Base-by-base conservation (phyloP, 1,140 invertebrate genomes). In the Hermetia illucens region DNA sequence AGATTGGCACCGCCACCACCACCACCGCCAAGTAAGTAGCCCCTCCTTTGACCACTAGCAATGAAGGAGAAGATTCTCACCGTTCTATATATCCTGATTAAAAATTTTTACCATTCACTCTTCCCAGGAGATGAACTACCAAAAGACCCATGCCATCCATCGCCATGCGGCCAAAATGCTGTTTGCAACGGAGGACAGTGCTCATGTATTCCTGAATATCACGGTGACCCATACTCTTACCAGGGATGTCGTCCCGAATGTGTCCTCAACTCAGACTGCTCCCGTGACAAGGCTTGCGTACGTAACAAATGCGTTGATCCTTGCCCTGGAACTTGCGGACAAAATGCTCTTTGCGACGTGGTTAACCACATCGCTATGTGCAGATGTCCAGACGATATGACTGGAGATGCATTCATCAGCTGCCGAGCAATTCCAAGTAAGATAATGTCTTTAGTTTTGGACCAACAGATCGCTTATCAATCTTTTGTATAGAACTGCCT, bases 271-370 rank as follows among this genome's bases (percentile, higher is more conserved):
- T 73, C 80, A 5, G 84, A 90, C 46, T 88, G 85, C 47, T 68
- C 75, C 38, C 63, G 71, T 15, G 72, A 71, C 33, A 75, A 70
- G 45, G 78, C 82, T 4, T 89, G 84, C 49, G 64, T 82, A 20
- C 81, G 81, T 50, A 80, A 85, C 46, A 86, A 87, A 63, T 89
- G 84, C 48, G 61, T 73, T 16, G 75, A 86, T 62, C 82, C 82
- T 6, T 88, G 84, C 42, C 70, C 74, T 15, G 79, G 75, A 38
- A 75, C 74, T 2, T 89, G 85, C 58, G 84, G 82, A 2, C 54
- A 73, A 22, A 82, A 81, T 58, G 78, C 84, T 0, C 68, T 76
- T 35, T 88, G 84, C 51, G 70, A 71, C 29, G 79, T 84, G 0
- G 59, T 75, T n/a, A 81, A 83, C 52, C 81, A 87, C 43, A 71